Evolutionary conservation across 2,113 vertebrate species (phyloP), one percentile per base, ranked within the genome.

Genomic region (Carollia perspicillata): DNA sequence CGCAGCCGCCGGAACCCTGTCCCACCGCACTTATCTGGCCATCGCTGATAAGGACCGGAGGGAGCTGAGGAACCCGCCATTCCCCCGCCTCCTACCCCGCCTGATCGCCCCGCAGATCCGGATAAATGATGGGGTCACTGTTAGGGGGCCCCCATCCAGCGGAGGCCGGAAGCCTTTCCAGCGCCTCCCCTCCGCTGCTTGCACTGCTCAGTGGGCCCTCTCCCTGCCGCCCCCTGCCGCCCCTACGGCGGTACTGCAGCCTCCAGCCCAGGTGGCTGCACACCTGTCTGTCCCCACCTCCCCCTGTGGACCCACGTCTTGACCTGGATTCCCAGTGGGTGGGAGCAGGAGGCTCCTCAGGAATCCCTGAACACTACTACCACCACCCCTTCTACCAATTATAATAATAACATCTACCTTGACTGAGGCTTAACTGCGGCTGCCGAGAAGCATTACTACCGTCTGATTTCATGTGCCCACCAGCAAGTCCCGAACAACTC

Each of bases 21-120:
- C 63, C 68, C 1, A 28, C 55, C 5, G 9, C 47, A 5, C 30
- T 63, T 55, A 89, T 89, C 92, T 40, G 74, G 23, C 55, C 78
- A 22, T n/a, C 35, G 0, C 96, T 89, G 97, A 97, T 97, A 97
- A 96, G 95, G 49, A 35, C 37, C 20, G 0, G 40, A 85, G 84
- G 55, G 10, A 17, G n/a, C 37, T 18, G 37, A 37, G 26, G 47
- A 5, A 6, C 4, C 2, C 2, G 30, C 51, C 63, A 14, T 53
- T 85, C 22, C 37, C 55, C 2, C 5, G 28, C 71, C 40, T 7
- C 42, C 42, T 13, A 30, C 23, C 51, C 8, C 0, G 10, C 55
- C 58, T 69, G 6, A 18, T 42, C 22, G 12, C 42, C 44, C 55
- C 4, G 3, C 30, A 3, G 68, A 66, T 66, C 51, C 0, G 26